Base-by-base conservation (phyloP, 2,888 invertebrate species). In the Lochmaea crataegi region DNA sequence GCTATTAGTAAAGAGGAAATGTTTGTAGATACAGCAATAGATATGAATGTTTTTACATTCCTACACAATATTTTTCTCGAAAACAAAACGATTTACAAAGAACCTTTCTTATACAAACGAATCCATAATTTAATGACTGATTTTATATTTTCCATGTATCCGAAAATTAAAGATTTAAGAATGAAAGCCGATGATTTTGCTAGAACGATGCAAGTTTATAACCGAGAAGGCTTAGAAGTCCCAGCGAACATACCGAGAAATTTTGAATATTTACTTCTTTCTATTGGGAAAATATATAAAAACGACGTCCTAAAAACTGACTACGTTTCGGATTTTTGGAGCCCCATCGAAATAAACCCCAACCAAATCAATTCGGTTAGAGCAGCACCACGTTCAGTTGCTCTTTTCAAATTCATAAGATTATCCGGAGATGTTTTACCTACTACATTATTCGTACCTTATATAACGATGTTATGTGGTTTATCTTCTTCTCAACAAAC, bases 91-190 rank as follows among this genome's bases (percentile, higher is more conserved):
- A 90, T 96, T 72, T 91, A 91, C 79, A 90, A 90, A 74, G 92
- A 93, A 86, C 94, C 96, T 86, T 96, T 96, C 85, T 94, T 96
- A 83, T 90, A 94, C 80, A 91, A 94, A 26, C 91, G 95, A 60
- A 88, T 97, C 61, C 98, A 98, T 87, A 90, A 91, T 16, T 88
- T 98, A 10, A 89, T 98, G 68, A 95, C 96, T 0, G 97, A 98
- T 87, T 97, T 98, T 82, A 95, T 98, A 64, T 93, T 95, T 76
- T 90, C 94, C 69, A 95, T 97, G 95, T 97, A 97, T 68, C 90
- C 96, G 64, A 97, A 97, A 90, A 91, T 95, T 0, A 94, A 94
- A 80, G 95, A 95, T 84, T 86, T 96, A 74, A 89, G 94, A 65
- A 93, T 92, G 81, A 90, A 94, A 80, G 97, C 96, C 0, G 97